These are phyloP conservation scores for Diarsia dahlii DNA, from an alignment of 2,888 invertebrate genomes.

Conservation along the genomic window DNA sequence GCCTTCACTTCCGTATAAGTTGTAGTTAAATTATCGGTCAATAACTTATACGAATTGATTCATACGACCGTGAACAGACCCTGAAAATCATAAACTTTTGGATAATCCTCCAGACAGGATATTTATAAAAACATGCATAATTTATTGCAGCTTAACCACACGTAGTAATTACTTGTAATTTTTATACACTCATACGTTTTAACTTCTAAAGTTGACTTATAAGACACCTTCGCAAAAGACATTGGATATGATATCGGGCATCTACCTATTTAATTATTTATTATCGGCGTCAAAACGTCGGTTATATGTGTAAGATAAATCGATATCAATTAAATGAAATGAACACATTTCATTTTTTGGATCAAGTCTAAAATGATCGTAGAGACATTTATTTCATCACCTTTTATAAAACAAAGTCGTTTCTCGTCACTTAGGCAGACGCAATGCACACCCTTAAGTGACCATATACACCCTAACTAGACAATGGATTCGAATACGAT, in stretches of 20 bases:
- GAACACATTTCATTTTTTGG: not conserved
- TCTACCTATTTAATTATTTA: not conserved
- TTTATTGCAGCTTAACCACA: not conserved
- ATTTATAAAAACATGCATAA: not conserved
- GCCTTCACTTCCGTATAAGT: not conserved
- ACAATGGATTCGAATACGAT: not conserved
- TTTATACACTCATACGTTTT: not conserved
- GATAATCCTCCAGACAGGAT: not conserved
- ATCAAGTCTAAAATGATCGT: not conserved
- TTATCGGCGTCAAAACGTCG: not conserved
- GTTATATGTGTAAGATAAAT: not conserved
- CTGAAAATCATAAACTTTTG: not conserved
- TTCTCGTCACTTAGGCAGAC: not conserved
- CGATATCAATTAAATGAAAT: not conserved
- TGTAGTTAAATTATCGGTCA: not conserved
- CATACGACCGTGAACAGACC: not conserved
- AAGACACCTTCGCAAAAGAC: slow-evolving; percentile 26
- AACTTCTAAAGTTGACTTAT: not conserved
- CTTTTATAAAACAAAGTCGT: not conserved
- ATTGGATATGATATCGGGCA: slow-evolving; percentile 33
- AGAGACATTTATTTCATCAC: not conserved
- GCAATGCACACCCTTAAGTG: no score
- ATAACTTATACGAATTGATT: not conserved
- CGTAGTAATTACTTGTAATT: no score
- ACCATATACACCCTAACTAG: no score